A percentile compares a stretch with the other conserved stretches of the same genome.
Evolutionary conservation across 1,140 invertebrate genomes (phyloP).

Genomic region (Hyphantria cunea): DNA sequence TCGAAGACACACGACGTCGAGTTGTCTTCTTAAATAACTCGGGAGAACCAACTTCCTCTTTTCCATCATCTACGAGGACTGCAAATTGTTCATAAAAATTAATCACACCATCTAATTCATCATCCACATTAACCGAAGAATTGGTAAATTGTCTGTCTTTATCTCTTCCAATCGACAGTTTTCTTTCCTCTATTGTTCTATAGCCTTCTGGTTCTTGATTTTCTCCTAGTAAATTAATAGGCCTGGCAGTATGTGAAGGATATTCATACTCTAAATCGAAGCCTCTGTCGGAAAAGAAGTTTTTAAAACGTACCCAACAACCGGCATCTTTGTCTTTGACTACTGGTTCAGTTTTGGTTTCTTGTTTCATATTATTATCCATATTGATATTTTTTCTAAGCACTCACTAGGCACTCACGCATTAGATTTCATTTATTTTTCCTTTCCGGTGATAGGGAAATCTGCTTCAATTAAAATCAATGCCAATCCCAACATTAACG

Average conservation of each 20-base stretch:
- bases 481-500: slow-evolving; percentile 21
- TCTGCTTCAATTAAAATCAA: slow-evolving; percentile 14
- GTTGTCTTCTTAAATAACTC: slow-evolving; percentile 46
- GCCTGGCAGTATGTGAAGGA: slow-evolving; percentile 30
- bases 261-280: slow-evolving; percentile 75
- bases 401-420: neutral
- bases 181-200: slow-evolving; percentile 52
- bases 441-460: slow-evolving; percentile 1
- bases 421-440: slow-evolving; percentile 6
- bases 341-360: slow-evolving; percentile 25
- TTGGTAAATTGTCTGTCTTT: slow-evolving; percentile 5
- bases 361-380: slow-evolving; percentile 32
- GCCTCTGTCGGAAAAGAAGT: slow-evolving; percentile 69
- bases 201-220: slow-evolving; percentile 48
- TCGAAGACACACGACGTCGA: slow-evolving; percentile 59
- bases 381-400: slow-evolving; percentile 29
- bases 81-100: slow-evolving; percentile 76
- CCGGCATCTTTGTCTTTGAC: slow-evolving; percentile 44
- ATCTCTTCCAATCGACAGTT: slow-evolving; percentile 36
- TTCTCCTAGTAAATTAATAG: slow-evolving; percentile 39
- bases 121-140: slow-evolving; percentile 39
- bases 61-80: slow-evolving; percentile 53
- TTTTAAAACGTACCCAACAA: slow-evolving; percentile 71
- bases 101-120: slow-evolving; percentile 49
- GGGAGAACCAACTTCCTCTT: slow-evolving; percentile 41